Conservation (phyloP, 2,113 vertebrate species). For the Chelonoidis abingdonii region DNA sequence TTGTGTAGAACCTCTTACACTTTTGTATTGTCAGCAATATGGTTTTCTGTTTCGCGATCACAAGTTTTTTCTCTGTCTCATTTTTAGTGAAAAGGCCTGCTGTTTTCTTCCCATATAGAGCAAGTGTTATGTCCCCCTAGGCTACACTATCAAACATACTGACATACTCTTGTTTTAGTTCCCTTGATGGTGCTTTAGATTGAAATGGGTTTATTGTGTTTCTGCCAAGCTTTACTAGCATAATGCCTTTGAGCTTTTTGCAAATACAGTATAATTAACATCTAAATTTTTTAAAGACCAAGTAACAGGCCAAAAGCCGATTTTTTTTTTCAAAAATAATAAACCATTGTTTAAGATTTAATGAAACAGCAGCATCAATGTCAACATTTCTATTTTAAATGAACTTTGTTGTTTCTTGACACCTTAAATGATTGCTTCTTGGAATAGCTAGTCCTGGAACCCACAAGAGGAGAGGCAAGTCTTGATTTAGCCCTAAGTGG, state of each 20-base stretch:
- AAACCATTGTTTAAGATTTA: conserved; percentile 30
- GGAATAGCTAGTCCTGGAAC: too few relatives aligned
- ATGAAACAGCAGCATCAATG: neutral
- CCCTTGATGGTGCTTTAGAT: conserved; percentile 62
- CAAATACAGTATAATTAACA: conserved; percentile 65
- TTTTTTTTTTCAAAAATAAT: conserved; percentile 5
- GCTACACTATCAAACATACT: conserved; percentile 66
- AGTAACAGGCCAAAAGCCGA: neutral
- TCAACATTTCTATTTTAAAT: conserved; percentile 35
- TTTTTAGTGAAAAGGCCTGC: conserved; percentile 68
- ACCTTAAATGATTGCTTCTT: too few relatives aligned
- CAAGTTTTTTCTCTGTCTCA: conserved; percentile 63
- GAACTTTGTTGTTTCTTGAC: neutral
- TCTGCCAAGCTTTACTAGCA: conserved; percentile 23
- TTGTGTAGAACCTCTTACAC: conserved; percentile 60
- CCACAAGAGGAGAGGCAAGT: too few relatives aligned
- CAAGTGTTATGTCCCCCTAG: conserved; percentile 68
- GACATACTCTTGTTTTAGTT: conserved; percentile 63
- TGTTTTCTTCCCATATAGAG: conserved; percentile 65
- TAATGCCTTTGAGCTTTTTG: conserved; percentile 60
- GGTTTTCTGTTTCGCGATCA: conserved; percentile 72
- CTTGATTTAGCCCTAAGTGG: too few relatives aligned
- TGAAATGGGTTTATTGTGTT: conserved; percentile 65
- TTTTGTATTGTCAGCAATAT: conserved; percentile 67
- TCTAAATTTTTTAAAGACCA: conserved; percentile 64